phyloP scores from a whole-genome alignment of 1,140 invertebrate species.

The Wasmannia auropunctata region DNA sequence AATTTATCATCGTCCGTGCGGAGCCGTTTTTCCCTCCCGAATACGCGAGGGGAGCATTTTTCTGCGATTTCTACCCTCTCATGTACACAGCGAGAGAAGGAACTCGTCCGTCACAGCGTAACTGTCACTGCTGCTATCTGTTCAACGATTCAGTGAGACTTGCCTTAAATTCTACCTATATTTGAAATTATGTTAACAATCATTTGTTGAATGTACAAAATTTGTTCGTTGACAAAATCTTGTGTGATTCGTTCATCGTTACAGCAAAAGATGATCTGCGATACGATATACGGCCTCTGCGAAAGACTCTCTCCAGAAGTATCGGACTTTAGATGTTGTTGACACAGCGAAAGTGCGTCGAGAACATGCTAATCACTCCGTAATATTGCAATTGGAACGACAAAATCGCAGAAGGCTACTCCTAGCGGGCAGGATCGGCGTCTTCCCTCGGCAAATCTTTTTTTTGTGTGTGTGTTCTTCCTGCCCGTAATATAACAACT shows the following conservation, averaged over 20 bases:
- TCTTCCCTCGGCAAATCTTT: neutral
- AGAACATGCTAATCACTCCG: neutral
- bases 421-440: neutral
- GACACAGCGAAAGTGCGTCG: constrained; percentile 48
- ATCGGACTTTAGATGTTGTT: constrained; percentile 57
- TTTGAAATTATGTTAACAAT: neutral
- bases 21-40: neutral
- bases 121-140: constrained; percentile 1
- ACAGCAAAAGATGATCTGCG: neutral
- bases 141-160: neutral
- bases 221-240: neutral
- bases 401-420: neutral
- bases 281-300: constrained; percentile 25
- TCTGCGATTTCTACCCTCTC: constrained; percentile 70
- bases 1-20: constrained; percentile 31
- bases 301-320: constrained; percentile 65
- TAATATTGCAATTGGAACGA: neutral
- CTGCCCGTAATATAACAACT: neutral
- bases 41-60: constrained; percentile 58
- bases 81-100: constrained; percentile 22
- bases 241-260: neutral
- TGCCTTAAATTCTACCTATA: neutral
- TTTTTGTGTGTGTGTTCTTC: too few species aligned
- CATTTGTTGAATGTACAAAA: neutral
- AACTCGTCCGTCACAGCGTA: neutral